phyloP scores from a whole-genome alignment of 2,888 invertebrate species.

The Stegophylla sp. region DNA sequence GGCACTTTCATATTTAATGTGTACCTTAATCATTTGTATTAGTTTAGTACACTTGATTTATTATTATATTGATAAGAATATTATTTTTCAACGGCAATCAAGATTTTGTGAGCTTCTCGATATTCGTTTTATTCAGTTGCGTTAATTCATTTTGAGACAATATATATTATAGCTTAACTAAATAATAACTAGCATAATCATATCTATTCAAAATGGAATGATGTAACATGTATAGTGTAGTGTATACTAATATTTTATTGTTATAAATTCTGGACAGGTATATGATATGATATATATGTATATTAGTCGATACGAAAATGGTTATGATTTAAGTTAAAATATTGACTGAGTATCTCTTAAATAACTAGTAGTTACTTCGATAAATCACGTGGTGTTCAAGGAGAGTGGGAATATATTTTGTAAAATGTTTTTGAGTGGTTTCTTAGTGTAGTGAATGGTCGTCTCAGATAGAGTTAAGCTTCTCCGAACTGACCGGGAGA shows the following conservation, averaged over 20 bases:
- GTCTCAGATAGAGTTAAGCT: slow-evolving; percentile 48
- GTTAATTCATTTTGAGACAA: background rate
- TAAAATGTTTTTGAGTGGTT: slow-evolving; percentile 5
- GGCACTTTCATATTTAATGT: too few species aligned
- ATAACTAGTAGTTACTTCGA: background rate
- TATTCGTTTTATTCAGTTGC: too few species aligned
- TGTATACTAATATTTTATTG: background rate
- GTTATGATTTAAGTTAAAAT: slow-evolving; percentile 7
- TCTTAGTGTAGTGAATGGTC: slow-evolving; percentile 28
- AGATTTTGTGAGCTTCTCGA: too few species aligned
- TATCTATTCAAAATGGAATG: too few species aligned
- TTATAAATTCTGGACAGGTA: background rate
- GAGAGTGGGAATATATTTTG: slow-evolving; percentile 33
- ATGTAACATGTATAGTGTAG: too few species aligned
- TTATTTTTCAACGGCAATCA: too few species aligned
- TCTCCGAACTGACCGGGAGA: background rate
- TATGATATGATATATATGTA: too few species aligned
- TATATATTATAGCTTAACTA: background rate
- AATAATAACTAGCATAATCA: background rate
- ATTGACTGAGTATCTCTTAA: background rate
- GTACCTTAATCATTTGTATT: too few species aligned
- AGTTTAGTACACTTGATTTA: too few species aligned
- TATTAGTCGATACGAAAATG: background rate
- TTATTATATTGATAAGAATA: too few species aligned
- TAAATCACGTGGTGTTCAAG: slow-evolving; percentile 4